These are phyloP conservation scores for Bombyx mandarina DNA, from an alignment of 1,140 invertebrate species.

Conservation along the genomic window DNA sequence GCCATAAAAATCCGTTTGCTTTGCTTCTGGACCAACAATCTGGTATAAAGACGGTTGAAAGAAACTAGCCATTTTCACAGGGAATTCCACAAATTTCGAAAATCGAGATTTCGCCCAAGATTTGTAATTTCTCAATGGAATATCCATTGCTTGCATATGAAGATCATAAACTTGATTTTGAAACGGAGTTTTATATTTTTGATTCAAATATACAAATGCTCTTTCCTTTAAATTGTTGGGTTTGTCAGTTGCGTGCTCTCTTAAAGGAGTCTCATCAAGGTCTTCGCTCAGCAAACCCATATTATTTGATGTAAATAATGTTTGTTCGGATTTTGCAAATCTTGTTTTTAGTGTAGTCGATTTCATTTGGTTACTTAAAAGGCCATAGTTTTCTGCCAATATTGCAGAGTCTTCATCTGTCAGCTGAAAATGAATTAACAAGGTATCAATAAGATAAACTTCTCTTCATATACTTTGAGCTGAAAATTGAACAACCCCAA, in stretches of 20 bases:
- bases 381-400: background rate
- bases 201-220: constrained; percentile 29
- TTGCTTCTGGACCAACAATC: background rate
- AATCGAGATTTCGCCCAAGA: no score
- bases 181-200: constrained; percentile 20
- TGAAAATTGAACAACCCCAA: no score
- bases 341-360: background rate
- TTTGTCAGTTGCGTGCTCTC: constrained; percentile 15
- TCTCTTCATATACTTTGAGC: no score
- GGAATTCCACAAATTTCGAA: no score
- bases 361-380: background rate
- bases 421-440: background rate
- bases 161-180: no score
- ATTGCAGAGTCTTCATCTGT: background rate
- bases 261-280: constrained; percentile 16
- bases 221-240: constrained; percentile 25
- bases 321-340: background rate
- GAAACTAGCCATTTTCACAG: background rate
- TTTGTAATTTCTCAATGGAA: no score
- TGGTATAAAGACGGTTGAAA: constrained; percentile 1
- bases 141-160: no score
- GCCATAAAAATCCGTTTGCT: background rate
- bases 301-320: background rate
- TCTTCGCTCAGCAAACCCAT: background rate
- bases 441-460: no score